Percentiles rank a stretch among this genome's conserved stretches.
Conservation (phyloP, 2,113 vertebrate genomes). For the Speoplatyrhinus poulsoni region DNA sequence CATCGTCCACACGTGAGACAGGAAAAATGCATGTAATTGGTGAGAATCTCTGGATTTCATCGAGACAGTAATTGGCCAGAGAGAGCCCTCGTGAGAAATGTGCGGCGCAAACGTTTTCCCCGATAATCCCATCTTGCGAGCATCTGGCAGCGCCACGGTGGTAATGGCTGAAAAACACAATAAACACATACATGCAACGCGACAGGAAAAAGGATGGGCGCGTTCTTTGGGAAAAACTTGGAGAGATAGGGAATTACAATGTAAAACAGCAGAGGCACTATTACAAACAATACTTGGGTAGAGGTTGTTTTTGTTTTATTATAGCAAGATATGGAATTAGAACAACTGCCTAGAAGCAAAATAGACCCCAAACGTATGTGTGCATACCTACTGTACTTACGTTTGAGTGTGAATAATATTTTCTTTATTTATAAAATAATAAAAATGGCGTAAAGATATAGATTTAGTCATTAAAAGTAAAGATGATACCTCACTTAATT, state of each 20-base stretch:
- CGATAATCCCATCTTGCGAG: slow-evolving; percentile 73
- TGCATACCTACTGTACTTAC: neutral
- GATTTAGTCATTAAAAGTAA: too few relatives aligned
- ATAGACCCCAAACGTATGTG: neutral
- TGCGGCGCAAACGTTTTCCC: slow-evolving; percentile 70
- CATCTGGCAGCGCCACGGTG: slow-evolving; percentile 67
- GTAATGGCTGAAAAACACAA: slow-evolving; percentile 58
- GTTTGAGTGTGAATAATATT: neutral
- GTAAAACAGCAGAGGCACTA: slow-evolving; percentile 21
- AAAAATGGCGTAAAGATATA: too few relatives aligned
- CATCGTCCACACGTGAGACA: slow-evolving; percentile 54
- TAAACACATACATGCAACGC: slow-evolving; percentile 54
- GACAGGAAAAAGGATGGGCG: slow-evolving; percentile 51
- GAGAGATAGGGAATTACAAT: slow-evolving; percentile 29
- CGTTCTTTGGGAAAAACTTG: slow-evolving; percentile 16
- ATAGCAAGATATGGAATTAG: too few relatives aligned
- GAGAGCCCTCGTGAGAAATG: slow-evolving; percentile 72
- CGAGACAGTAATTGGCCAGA: slow-evolving; percentile 71
- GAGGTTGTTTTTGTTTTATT: too few relatives aligned
- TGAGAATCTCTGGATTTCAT: slow-evolving; percentile 75
- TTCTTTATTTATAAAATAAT: neutral
- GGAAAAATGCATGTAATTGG: slow-evolving; percentile 75
- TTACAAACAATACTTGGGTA: neutral
- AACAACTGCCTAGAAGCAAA: neutral
- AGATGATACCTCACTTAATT: too few relatives aligned